Conservation (phyloP, 2,113 vertebrate species). For the Equus quagga region DNA sequence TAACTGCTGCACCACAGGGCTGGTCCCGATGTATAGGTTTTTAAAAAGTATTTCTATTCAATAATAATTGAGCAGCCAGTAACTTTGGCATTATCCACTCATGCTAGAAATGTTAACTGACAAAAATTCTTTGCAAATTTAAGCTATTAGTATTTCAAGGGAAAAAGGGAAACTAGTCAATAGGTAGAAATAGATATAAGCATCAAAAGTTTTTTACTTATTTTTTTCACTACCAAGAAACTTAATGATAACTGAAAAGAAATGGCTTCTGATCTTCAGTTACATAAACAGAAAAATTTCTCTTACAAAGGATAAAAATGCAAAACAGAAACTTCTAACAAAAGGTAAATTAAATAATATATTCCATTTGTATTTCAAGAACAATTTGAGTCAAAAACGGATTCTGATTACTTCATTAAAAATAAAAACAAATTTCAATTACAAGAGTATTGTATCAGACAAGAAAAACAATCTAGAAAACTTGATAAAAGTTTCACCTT, state of each 20-base stretch:
- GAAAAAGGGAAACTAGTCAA: conserved; percentile 48
- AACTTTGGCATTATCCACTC: neutral
- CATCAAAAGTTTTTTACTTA: neutral
- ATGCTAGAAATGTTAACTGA: conserved; percentile 32
- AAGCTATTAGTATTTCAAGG: neutral
- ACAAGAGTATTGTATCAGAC: neutral
- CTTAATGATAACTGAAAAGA: conserved; percentile 6
- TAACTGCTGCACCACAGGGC: too few relatives aligned
- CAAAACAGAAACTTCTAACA: conserved; percentile 48
- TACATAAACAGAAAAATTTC: conserved; percentile 40
- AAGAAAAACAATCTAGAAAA: neutral
- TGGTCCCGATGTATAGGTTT: neutral
- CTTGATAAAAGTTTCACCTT: neutral
- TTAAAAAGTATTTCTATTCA: neutral
- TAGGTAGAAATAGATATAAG: neutral
- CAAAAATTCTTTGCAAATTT: neutral
- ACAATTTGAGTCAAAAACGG: conserved; percentile 47
- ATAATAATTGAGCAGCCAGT: neutral
- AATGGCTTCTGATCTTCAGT: conserved; percentile 34
- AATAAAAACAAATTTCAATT: conserved; percentile 7
- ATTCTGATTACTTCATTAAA: neutral
- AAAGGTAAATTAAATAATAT: neutral
- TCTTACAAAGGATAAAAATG: conserved; percentile 1
- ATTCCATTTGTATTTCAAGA: conserved; percentile 38
- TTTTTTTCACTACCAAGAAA: neutral